Conservation (phyloP, 2,797 vertebrate genomes). For the Fistularia tabacaria region DNA sequence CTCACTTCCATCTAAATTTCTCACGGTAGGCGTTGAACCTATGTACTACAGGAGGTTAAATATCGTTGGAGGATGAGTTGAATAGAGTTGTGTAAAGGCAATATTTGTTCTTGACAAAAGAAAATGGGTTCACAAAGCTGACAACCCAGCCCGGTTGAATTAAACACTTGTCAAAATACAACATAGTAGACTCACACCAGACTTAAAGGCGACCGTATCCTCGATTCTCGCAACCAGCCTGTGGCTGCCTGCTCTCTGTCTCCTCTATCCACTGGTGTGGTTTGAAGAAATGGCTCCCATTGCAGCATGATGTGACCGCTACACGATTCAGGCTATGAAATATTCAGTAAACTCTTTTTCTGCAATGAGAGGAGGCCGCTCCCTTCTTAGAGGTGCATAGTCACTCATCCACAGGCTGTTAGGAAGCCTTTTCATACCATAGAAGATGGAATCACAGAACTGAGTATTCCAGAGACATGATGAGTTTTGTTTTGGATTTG, state of each 20-base stretch:
- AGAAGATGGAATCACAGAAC: slow-evolving; percentile 5
- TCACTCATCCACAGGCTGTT: slow-evolving; percentile 11
- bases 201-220: slow-evolving; percentile 2
- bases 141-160: too few relatives aligned
- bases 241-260: slow-evolving; percentile 1
- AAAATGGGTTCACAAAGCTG: too few relatives aligned
- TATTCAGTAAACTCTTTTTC: slow-evolving; percentile 29
- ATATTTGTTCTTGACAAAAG: too few relatives aligned
- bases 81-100: too few relatives aligned
- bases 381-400: neutral
- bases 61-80: too few relatives aligned
- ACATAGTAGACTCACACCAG: too few relatives aligned
- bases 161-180: too few relatives aligned
- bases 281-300: slow-evolving; percentile 11
- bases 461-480: slow-evolving; percentile 14
- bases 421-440: neutral
- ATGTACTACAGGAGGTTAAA: too few relatives aligned
- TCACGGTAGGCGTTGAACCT: too few relatives aligned
- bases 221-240: neutral
- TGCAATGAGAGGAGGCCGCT: slow-evolving; percentile 5
- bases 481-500: slow-evolving; percentile 1
- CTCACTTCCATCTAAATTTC: too few relatives aligned
- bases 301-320: slow-evolving; percentile 13
- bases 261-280: slow-evolving; percentile 1
- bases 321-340: slow-evolving; percentile 31